Evolutionary conservation across 2,797 vertebrate species (phyloP), one percentile per base, ranked within the genome.

Genomic region (Sebastes umbrosus): DNA sequence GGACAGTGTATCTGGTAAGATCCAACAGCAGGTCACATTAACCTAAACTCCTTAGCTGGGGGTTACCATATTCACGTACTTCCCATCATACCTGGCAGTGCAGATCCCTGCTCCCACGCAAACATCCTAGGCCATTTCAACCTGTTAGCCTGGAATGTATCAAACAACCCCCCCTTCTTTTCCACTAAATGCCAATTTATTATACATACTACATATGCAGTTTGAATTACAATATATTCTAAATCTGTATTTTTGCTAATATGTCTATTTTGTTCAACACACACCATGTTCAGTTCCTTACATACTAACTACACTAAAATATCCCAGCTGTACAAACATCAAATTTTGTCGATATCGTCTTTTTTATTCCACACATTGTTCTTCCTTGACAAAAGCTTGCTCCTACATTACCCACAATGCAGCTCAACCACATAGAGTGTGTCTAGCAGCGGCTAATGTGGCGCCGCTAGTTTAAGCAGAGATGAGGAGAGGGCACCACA

Each of bases 61-160:
- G 95, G 95, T 29, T 97, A 96, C 83, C 95, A 96, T 24, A 85
- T 97, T 62, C 96, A 97, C 70, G 34, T 94, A 1, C 91, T 97
- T 24, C 95, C 97, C 27, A 78, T 96, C 55, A 92, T 59, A 57
- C 79, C 71, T 12, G 84, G 57, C 36, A 83, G 74, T 2, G 1
- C 2, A 1, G 69, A 91, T 1, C 95, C 96, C 9, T 97, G 96
- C 79, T 96, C 96, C 3, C 13, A 89, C 2, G 70, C 69, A 27
- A 94, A 94, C 71, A 90, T 97, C 65, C 75, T 84, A 75, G 96
- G 95, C 2, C 96, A 96, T 88, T 97, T 92, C 81, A 97, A 97
- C 87, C 97, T 96, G 0, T 80, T 96, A 29, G 34, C 25, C 5
- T 82, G 91, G 24, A 92, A 96, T 2, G 0, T 9, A 31, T 81